These are phyloP conservation scores for Macrophya alboannulata DNA, from an alignment of 2,888 invertebrate genomes.

Conservation along the genomic window DNA sequence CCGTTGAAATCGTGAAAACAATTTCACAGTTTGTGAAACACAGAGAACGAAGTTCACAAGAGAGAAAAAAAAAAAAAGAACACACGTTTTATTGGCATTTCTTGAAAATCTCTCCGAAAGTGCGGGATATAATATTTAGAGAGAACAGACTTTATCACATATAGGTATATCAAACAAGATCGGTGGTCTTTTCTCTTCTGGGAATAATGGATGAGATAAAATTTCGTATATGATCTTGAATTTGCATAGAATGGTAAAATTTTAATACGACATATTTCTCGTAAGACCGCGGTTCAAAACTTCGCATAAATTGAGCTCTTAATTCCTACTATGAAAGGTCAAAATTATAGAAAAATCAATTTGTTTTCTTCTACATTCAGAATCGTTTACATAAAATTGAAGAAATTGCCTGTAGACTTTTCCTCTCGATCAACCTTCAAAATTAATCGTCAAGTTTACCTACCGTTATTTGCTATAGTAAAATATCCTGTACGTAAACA, in stretches of 20 bases:
- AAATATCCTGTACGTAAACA: neutral
- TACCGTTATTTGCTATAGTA: neutral
- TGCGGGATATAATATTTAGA: neutral
- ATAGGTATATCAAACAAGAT: too few relatives aligned
- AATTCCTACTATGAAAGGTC: too few relatives aligned
- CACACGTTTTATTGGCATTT: neutral
- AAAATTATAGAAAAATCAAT: too few relatives aligned
- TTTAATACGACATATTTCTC: neutral
- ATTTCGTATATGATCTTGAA: neutral
- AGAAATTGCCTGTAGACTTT: too few relatives aligned
- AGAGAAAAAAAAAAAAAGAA: too few relatives aligned
- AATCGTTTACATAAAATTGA: too few relatives aligned
- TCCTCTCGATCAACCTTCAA: neutral
- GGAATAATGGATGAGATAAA: neutral
- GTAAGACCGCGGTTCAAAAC: neutral
- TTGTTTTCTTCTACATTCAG: too few relatives aligned
- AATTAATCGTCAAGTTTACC: too few relatives aligned
- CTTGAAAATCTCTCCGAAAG: neutral
- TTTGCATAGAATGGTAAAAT: neutral
- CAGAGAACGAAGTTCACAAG: neutral
- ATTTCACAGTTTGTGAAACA: neutral
- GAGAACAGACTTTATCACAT: neutral
- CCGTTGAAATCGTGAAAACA: neutral
- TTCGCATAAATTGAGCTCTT: neutral
- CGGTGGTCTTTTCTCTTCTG: neutral